Evolutionary conservation across 2,888 invertebrate genomes (phyloP), one percentile per base, ranked within the genome.

Genomic region (Heliconius hortense): DNA sequence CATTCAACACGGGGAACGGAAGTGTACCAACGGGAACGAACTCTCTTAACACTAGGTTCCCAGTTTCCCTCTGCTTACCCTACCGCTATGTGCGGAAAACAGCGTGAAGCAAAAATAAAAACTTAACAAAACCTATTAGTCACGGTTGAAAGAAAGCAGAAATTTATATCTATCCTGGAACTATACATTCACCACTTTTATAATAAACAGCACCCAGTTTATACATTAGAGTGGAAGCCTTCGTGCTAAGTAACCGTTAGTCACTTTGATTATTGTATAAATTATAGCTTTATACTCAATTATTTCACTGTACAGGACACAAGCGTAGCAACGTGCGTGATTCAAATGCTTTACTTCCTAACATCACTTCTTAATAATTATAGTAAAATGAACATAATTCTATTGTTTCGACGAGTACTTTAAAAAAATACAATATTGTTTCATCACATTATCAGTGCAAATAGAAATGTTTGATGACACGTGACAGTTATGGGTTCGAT

Each of bases 191-290:
- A 28, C 15, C 59, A 48, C 43, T 70, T 48, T 76, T 67, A 60
- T 67, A 59, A 67, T 71, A 72, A 67, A 69, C 74, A 59, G 72
- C 64, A 66, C 28, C 74, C 68, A 28, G 60, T 60, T 21, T 85
- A 85, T 87, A 89, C 89, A 90, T 90, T 90, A 89, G 84, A 83
- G 87, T 90, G 86, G 89, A 89, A 90, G 88, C 88, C 87, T 91
- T 88, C 93, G 93, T 93, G 93, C 82, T 87, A 85, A 81, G 80
- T 80, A 82, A 85, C 88, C 88, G 89, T 93, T 91, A 90, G 85
- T 92, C 90, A 91, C 87, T 89, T 90, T 90, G 89, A 90, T 90
- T 93, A 90, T 88, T 84, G 88, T 88, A 89, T 90, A 90, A 91
- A 90, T 90, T 92, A 91, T 90, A 88, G 87, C 85, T 88, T 89